These are phyloP conservation scores for Aphaenogaster ashmeadi DNA, from an alignment of 1,140 invertebrate genomes.

Conservation along the genomic window DNA sequence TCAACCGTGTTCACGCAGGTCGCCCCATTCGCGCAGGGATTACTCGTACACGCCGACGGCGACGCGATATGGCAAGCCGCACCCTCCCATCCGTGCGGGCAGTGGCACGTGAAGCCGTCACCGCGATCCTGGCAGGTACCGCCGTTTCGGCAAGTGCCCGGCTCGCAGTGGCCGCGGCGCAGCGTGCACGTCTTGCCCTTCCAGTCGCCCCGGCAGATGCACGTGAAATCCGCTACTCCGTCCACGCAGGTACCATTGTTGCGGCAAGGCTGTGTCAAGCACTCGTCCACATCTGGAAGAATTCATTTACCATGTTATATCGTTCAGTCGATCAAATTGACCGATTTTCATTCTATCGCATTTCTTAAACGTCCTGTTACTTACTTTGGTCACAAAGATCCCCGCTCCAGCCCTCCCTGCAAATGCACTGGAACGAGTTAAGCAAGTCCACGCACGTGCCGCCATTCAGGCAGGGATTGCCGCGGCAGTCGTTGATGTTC, in stretches of 20 bases:
- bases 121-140: constrained; percentile 91
- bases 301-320: background rate
- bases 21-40: constrained; percentile 92
- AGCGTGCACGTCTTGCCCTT: constrained; percentile 92
- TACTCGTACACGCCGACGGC: constrained; percentile 90
- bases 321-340: background rate
- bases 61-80: constrained; percentile 91
- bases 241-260: constrained; percentile 93
- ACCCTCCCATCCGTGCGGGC: constrained; percentile 89
- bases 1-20: constrained; percentile 92
- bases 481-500: constrained; percentile 92
- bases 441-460: constrained; percentile 92
- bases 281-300: constrained; percentile 93
- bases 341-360: background rate
- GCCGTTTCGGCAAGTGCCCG: constrained; percentile 89
- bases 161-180: constrained; percentile 90
- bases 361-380: background rate
- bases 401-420: constrained; percentile 90
- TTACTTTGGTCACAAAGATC: constrained; percentile 90
- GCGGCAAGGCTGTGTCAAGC: constrained; percentile 91
- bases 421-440: constrained; percentile 93
- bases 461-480: constrained; percentile 92
- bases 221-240: constrained; percentile 91
- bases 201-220: constrained; percentile 92
- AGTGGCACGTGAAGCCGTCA: constrained; percentile 89